Base-by-base conservation (phyloP, 2,888 invertebrate genomes). In the Zeuzera pyrina region DNA sequence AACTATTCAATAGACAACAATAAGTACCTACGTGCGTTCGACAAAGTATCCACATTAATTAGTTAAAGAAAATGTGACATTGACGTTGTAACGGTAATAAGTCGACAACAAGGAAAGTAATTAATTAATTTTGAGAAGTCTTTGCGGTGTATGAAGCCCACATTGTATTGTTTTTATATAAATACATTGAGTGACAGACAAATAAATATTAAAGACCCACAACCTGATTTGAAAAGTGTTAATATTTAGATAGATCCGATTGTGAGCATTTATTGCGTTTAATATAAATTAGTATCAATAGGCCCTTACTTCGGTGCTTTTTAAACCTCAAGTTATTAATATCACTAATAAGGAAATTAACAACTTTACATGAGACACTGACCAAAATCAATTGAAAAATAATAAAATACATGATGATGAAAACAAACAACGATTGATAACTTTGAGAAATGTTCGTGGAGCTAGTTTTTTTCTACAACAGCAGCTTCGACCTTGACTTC, bases 381-480 rank as follows among this genome's bases (percentile, higher is more conserved):
- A 65, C 55, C 45, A 45, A 33, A 34, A 55, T 51, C 63, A 59
- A 41, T 44, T 43, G 49, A 58, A 58, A 42, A 53, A 57, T 56
- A 56, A 56, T 52, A 53, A 47, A 49, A 53, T 61, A 66, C 49
- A 51, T 54, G 52, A 49, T 52, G 57, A 52, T 54, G 45, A 44
- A 54, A 52, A 53, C n/a, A 52, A 56, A 57, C 41, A 54, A 39
- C n/a, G n/a, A 42, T 49, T 7, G 6, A 8, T 14, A 13, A 27
- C 8, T 15, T 28, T 29, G 28, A 33, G 43, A 35, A 43, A 48
- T 44, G 40, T 50, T 55, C 60, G 65, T 73, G 78, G 79, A 66
- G 79, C 81, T 81, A 83, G 46, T 77, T 81, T 81, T 79, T 81
- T 83, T 73, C 81, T 81, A 81, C 81, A 81, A 81, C 81, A 79